These are phyloP conservation scores for Pyrocoelia pectoralis DNA, from an alignment of 2,888 invertebrate genomes.

Conservation along the genomic window DNA sequence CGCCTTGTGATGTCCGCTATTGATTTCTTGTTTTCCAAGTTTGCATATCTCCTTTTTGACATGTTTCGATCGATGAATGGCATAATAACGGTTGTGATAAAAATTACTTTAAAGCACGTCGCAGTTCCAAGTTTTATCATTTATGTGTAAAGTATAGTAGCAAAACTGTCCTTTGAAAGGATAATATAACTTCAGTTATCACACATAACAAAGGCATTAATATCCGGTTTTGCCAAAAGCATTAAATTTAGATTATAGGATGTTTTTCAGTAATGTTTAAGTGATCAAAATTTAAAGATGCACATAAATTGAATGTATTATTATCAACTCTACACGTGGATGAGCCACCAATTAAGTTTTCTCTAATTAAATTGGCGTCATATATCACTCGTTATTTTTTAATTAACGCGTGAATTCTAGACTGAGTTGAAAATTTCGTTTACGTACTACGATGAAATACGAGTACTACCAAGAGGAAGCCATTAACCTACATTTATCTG, in stretches of 20 bases:
- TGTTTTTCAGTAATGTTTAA: background rate
- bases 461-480: slow-evolving; percentile 6
- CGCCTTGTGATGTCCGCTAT: too few relatives aligned
- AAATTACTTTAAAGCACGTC: background rate
- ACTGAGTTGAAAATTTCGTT: too few relatives aligned
- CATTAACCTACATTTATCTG: slow-evolving; percentile 30
- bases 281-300: slow-evolving; percentile 13
- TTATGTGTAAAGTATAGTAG: slow-evolving; percentile 11
- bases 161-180: slow-evolving; percentile 23
- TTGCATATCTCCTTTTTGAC: background rate
- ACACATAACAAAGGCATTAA: slow-evolving; percentile 24
- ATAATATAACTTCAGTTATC: slow-evolving; percentile 30
- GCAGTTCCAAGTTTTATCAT: slow-evolving; percentile 3
- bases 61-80: background rate
- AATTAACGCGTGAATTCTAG: too few relatives aligned
- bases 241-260: slow-evolving; percentile 28
- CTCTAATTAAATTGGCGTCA: too few relatives aligned
- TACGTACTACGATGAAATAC: background rate
- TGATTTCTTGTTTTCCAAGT: too few relatives aligned
- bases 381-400: too few relatives aligned
- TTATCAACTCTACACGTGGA: background rate
- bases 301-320: slow-evolving; percentile 5
- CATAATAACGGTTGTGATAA: background rate
- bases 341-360: too few relatives aligned
- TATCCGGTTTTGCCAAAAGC: slow-evolving; percentile 28